A percentile compares a stretch with the other conserved stretches of the same genome.
phyloP scores from a whole-genome alignment of 2,113 vertebrate genomes.

The Mugil cephalus region DNA sequence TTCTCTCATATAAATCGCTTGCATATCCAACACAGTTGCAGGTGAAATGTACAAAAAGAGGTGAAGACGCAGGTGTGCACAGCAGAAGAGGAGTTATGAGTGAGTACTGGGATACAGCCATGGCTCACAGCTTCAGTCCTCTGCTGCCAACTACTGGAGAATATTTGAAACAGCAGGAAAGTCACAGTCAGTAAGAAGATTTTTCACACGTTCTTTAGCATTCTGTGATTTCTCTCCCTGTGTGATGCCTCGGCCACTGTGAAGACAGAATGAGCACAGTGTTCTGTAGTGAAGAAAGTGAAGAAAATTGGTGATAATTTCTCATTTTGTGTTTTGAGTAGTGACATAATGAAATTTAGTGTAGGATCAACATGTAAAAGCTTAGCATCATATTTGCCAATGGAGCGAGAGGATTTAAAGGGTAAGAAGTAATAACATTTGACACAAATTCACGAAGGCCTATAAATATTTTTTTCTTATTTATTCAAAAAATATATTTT shows the following conservation, averaged over 20 bases:
- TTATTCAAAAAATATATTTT: conserved; percentile 5
- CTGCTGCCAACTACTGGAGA: conserved; percentile 79
- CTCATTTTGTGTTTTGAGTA: not conserved
- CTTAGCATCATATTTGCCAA: not conserved
- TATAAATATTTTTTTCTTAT: not conserved
- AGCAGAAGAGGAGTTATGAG: conserved; percentile 65
- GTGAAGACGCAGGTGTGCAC: conserved; percentile 76
- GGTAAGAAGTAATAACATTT: not conserved
- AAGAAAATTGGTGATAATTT: not conserved
- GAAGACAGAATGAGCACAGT: not conserved
- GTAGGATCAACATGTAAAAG: not conserved
- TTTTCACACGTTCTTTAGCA: not conserved
- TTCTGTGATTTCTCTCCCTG: conserved; percentile 5
- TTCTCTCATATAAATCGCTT: not conserved
- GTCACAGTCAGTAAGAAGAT: not conserved
- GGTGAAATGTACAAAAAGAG: conserved; percentile 60
- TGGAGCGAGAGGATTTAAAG: not conserved
- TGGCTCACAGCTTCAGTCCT: conserved; percentile 65
- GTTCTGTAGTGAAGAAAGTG: not conserved
- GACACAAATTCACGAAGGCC: not conserved
- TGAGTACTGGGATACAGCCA: not conserved
- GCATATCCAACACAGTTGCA: not conserved
- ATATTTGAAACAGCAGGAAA: conserved; percentile 34
- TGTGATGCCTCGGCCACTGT: not conserved
- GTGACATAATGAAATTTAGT: no score